Evolutionary conservation across 2,797 vertebrate species (phyloP), one percentile per base, ranked within the genome.

Genomic region (Poeciliopsis presidionis): DNA sequence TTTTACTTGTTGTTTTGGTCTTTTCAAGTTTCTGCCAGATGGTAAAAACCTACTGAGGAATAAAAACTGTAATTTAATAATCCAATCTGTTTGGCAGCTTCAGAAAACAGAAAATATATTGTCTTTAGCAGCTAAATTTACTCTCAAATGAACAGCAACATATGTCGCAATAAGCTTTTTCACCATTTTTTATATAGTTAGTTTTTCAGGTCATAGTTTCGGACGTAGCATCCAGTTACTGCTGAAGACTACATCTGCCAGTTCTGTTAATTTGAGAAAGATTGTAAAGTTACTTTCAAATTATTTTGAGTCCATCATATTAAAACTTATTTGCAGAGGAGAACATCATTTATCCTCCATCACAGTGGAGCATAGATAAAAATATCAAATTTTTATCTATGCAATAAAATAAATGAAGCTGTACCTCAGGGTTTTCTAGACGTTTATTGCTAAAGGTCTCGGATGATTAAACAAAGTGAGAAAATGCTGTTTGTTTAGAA

Each of bases 1-100:
- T 36, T 46, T 39, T 78, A 59, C 12, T 25, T 80, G 22, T 80
- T 8, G 63, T 76, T 85, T 86, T 83, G 72, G 69, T 84, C 85
- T n/a, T 82, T 28, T 72, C 20, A 82, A 61, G 59, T 79, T 74
- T 82, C 46, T 28, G 73, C 59, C 49, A 79, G 59, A 78, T 80
- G 2, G 63, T 73, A 30, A 11, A 39, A 77, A 46, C 7, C 46
- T 28, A 61, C 49, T 82, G 16, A 14, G 72, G 28, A 73, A 9
- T 36, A 59, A 74, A 59, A 45, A 57, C 45, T 77, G 41, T 71
- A 30, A 82, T 55, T 76, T 7, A 74, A 73, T 16, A 81, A 28
- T 8, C 25, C n/a, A 55, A 55, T 25, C 4, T 11, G 8, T 43
- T 69, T 12, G 11, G 11, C 36, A 41, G 39, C 36, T 43, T 41